Evolutionary conservation across 2,797 vertebrate genomes (phyloP), one percentile per base, ranked within the genome.

Genomic region (Epinephelus malabaricus): DNA sequence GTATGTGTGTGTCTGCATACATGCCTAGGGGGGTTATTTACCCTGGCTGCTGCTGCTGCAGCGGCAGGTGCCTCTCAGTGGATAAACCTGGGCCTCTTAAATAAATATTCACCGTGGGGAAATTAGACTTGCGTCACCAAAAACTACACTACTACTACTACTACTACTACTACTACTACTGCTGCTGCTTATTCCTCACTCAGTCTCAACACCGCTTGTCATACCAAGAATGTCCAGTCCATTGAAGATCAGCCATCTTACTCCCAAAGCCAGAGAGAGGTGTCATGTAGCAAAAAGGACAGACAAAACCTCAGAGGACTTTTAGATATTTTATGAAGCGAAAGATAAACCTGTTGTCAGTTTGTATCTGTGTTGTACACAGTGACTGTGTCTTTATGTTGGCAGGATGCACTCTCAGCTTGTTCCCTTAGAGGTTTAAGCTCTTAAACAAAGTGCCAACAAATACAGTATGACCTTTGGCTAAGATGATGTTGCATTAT

Each of bases 31-130:
- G 88, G 73, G 65, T 63, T 91, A 85, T 93, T 92, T 93, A 88
- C 87, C 74, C 84, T 89, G 85, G 70, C 83, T 86, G 78, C 86
- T 83, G 63, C 75, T 80, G 68, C 27, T 30, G 27, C 75, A 56
- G 49, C 30, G 47, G 79, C 92, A 91, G 92, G 87, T 92, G 90
- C 88, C 87, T 87, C 82, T 79, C 67, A n/a, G 68, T 61, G 87
- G 83, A 90, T 89, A 87, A 89, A 93, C 89, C 88, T 84, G 78
- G 82, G 78, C 89, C 81, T 88, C 83, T 66, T 83, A 82, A 78
- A 89, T 89, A 90, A 91, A 91, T 81, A 89, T 82, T 78, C 90
- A 81, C 81, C 21, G 14, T 47, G 45, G 73, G 79, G 64, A 87
- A 87, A 82, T 90, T 70, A 74, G 69, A 59, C 49, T 67, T 66